Conservation (phyloP, 1,140 invertebrate genomes). For the Colletes latitarsis region DNA sequence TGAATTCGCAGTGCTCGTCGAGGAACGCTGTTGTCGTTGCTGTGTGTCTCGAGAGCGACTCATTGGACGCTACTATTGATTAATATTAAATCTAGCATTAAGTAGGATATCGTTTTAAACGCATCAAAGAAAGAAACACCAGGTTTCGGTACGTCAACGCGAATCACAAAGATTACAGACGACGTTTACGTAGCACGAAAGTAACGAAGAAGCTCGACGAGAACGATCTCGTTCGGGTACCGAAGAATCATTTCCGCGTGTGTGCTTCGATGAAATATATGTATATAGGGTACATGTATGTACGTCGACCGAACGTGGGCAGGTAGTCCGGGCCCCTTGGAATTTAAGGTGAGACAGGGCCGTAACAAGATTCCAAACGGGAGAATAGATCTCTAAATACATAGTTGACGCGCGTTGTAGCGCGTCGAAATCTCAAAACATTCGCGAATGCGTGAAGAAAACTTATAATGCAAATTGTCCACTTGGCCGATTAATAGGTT, state of each 20-base stretch:
- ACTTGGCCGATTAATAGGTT: neutral
- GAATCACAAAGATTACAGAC: too few relatives aligned
- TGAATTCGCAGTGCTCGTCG: too few relatives aligned
- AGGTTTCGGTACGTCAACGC: too few relatives aligned
- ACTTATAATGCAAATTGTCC: too few relatives aligned
- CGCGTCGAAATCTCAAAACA: slow-evolving; percentile 25
- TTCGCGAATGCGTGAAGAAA: slow-evolving; percentile 7
- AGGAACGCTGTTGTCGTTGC: too few relatives aligned
- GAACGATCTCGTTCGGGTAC: too few relatives aligned
- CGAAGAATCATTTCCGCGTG: too few relatives aligned
- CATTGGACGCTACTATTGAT: neutral
- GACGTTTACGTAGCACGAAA: too few relatives aligned
- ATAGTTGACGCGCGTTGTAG: slow-evolving; percentile 46
- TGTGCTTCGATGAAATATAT: too few relatives aligned
- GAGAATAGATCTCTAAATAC: slow-evolving; percentile 24
- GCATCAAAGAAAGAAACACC: neutral
- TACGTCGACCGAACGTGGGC: neutral
- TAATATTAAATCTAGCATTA: slow-evolving; percentile 22
- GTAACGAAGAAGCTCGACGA: too few relatives aligned
- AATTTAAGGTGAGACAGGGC: neutral
- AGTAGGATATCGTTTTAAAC: neutral
- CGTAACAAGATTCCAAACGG: slow-evolving; percentile 20
- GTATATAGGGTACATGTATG: too few relatives aligned
- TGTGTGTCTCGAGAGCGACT: too few relatives aligned
- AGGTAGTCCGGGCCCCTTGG: neutral